A percentile compares a stretch with the other conserved stretches of the same genome.
These are phyloP conservation scores for Trissolcus basalis DNA, from an alignment of 1,140 invertebrate genomes.

Conservation along the genomic window DNA sequence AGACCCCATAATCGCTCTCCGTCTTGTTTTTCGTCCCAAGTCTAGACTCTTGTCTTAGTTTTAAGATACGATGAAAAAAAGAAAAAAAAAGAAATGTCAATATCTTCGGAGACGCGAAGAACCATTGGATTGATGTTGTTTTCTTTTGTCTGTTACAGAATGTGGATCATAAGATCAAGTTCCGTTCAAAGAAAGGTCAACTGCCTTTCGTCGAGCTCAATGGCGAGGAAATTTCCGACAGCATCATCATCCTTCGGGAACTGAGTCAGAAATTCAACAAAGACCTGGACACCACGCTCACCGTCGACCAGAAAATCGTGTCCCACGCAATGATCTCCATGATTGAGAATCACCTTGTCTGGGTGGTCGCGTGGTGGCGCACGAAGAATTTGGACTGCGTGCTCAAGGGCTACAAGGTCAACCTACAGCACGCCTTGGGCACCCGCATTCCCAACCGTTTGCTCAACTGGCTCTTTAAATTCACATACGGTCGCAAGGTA, in stretches of 20 bases:
- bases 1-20: too few species aligned
- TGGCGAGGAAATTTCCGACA: conserved; percentile 94
- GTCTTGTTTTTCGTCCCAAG: too few species aligned
- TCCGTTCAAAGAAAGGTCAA: conserved; percentile 94
- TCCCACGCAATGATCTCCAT: conserved; percentile 95
- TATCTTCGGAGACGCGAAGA: too few species aligned
- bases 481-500: conserved; percentile 91
- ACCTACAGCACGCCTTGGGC: conserved; percentile 90
- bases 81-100: conserved; percentile 8
- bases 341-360: conserved; percentile 94
- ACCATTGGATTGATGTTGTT: neutral
- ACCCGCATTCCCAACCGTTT: conserved; percentile 91
- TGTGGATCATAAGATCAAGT: conserved; percentile 95
- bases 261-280: conserved; percentile 87
- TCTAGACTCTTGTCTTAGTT: too few species aligned
- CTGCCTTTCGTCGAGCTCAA: conserved; percentile 95
- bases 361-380: conserved; percentile 92
- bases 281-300: conserved; percentile 87
- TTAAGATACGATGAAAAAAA: neutral
- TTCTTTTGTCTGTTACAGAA: conserved; percentile 81
- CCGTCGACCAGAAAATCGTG: conserved; percentile 88
- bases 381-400: conserved; percentile 90
- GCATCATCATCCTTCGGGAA: conserved; percentile 91
- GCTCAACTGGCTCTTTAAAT: conserved; percentile 92
- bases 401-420: conserved; percentile 92